Base-by-base conservation (phyloP, 35 echinoderm and acorn worm species). In the Diadema setosum region DNA sequence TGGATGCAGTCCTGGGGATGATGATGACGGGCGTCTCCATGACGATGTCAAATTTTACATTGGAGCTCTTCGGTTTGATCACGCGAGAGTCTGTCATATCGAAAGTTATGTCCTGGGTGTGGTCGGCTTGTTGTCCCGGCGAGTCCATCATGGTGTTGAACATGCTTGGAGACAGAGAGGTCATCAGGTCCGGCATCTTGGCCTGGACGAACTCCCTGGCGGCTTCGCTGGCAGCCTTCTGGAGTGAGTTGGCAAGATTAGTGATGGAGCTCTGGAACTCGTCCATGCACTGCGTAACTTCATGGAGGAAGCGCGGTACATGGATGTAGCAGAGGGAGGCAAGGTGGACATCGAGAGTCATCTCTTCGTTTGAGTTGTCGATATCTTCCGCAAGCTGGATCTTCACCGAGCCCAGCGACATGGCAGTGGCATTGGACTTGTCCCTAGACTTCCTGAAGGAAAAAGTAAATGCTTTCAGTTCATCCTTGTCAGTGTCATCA, bases 11-110 rank as follows among this genome's bases (percentile, higher is more conserved):
- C 32, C 92, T 76, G 24, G 96, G 96, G 18, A 98, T 61, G 18
- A 94, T 82, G 45, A 93, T 91, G 43, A 98, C 87, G 15, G 96
- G 96, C 8, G 91, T 98, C 27, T 98, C 87, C 96, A 98, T 94
- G 12, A 86, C 44, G 21, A 98, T 92, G 27, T 91, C 86, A 80
- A 95, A 91, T n/a, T 91, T 85, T 45, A 91, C 58, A 9, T 56
- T 39, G 1, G 60, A 34, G 12, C 46, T 9, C 26, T 76, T 25
- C 11, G 60, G 11, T 17, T 11, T 78, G 36, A 65, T 32, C 42
- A 46, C 20, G n/a, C 61, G 21, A 65, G 55, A 75, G 23, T 75
- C 75, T 31, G 48, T 90, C 33, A 80, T 64, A 50, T 93, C 86
- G 0, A 59, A 29, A 11, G 49, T 52, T 35, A 81, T 73, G 61